Evolutionary conservation across 2,888 invertebrate genomes (phyloP).

Genomic region (Ennomos fuscantarius): DNA sequence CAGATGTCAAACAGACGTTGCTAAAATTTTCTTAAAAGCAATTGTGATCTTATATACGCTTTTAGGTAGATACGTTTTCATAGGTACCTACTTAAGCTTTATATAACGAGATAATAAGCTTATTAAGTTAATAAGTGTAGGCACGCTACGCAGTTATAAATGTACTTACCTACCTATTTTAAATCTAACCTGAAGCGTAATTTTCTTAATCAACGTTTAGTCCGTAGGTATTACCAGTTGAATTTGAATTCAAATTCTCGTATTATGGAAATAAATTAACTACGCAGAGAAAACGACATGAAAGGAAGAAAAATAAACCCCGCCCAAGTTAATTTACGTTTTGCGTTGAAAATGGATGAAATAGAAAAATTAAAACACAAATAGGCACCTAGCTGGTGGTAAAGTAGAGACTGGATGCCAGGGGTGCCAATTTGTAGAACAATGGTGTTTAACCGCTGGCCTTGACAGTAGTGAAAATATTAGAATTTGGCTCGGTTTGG

Average conservation of each 20-base stretch:
- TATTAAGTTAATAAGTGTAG: too few species aligned
- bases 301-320: constrained; percentile 29
- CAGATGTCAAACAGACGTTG: background rate
- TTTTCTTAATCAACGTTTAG: constrained; percentile 2
- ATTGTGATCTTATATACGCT: too few species aligned
- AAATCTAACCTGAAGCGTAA: background rate
- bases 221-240: constrained; percentile 1
- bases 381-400: constrained; percentile 17
- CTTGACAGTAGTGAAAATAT: too few species aligned
- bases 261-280: constrained; percentile 20
- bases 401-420: constrained; percentile 29
- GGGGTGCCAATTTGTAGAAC: constrained; percentile 26
- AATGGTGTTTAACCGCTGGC: background rate
- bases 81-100: too few species aligned
- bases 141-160: too few species aligned
- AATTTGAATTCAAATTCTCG: constrained; percentile 2
- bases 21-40: too few species aligned
- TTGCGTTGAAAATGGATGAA: constrained; percentile 35
- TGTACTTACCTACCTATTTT: too few species aligned
- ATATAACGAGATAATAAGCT: background rate
- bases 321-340: constrained; percentile 31
- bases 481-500: too few species aligned
- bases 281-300: constrained; percentile 19
- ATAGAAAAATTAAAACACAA: constrained; percentile 38
- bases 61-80: too few species aligned